Percentiles rank a stretch among this genome's conserved stretches.
phyloP scores from a whole-genome alignment of 2,797 vertebrate species.

The Alca torda region DNA sequence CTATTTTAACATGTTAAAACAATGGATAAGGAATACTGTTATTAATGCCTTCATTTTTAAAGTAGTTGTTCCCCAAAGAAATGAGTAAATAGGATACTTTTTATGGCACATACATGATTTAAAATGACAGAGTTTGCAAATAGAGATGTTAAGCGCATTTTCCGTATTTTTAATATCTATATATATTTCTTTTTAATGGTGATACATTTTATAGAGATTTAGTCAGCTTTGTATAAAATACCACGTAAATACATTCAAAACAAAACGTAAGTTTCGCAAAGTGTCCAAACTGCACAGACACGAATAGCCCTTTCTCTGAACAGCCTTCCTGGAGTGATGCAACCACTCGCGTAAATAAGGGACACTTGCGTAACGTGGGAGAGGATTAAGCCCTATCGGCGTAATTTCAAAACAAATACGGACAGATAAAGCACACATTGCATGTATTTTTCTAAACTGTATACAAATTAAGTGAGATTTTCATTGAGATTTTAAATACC shows the following conservation, averaged over 20 bases:
- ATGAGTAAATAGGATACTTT: conserved; percentile 51
- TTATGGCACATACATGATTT: conserved; percentile 1
- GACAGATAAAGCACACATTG: neutral
- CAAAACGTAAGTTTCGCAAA: neutral
- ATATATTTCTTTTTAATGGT: neutral
- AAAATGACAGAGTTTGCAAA: conserved; percentile 4
- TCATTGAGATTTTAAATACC: neutral
- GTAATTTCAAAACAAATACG: neutral
- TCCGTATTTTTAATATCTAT: neutral
- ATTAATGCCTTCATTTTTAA: conserved; percentile 66
- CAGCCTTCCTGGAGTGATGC: neutral
- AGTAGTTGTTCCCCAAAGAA: conserved; percentile 53
- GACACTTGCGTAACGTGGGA: neutral
- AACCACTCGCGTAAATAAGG: neutral
- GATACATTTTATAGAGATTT: conserved; percentile 23
- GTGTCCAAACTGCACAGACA: neutral
- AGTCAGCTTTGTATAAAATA: conserved; percentile 13
- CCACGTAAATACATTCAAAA: conserved; percentile 44
- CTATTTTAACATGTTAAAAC: conserved; percentile 52
- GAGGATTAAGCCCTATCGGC: neutral
- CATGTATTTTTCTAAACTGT: neutral
- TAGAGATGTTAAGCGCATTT: conserved; percentile 15
- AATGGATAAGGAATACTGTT: conserved; percentile 54
- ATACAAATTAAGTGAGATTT: neutral
- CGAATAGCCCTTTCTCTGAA: neutral